Evolutionary conservation across 2,797 vertebrate species (phyloP).

Genomic region (Hydrophis major): DNA sequence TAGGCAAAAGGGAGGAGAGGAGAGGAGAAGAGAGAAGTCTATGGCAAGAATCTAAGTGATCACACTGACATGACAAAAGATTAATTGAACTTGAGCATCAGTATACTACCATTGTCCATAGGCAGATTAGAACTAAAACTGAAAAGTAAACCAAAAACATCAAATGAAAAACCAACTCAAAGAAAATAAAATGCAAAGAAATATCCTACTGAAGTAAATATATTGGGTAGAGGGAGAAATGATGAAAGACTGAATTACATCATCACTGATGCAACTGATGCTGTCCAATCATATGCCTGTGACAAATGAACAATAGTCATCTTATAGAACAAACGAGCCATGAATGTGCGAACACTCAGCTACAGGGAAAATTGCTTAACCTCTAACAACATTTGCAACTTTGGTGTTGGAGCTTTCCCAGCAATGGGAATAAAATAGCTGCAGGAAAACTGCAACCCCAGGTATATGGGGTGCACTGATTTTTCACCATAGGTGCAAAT

Average conservation of each 20-base stretch:
- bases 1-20: neutral
- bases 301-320: neutral
- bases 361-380: neutral
- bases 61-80: neutral
- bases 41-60: neutral
- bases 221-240: neutral
- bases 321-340: constrained; percentile 2
- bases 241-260: neutral
- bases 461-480: neutral
- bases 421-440: neutral
- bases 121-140: neutral
- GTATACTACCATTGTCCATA: too few species aligned
- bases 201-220: neutral
- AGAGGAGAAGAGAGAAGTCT: too few species aligned
- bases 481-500: neutral
- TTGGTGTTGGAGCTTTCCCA: neutral
- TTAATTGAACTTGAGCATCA: neutral
- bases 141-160: neutral
- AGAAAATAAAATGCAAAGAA: neutral
- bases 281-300: neutral
- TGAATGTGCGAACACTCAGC: neutral
- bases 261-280: neutral
- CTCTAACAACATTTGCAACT: neutral
- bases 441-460: neutral
- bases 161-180: neutral